Percentiles rank a stretch among this genome's conserved stretches.
These are phyloP conservation scores for Erethizon dorsatum DNA, from an alignment of 2,797 vertebrate species.

Conservation along the genomic window DNA sequence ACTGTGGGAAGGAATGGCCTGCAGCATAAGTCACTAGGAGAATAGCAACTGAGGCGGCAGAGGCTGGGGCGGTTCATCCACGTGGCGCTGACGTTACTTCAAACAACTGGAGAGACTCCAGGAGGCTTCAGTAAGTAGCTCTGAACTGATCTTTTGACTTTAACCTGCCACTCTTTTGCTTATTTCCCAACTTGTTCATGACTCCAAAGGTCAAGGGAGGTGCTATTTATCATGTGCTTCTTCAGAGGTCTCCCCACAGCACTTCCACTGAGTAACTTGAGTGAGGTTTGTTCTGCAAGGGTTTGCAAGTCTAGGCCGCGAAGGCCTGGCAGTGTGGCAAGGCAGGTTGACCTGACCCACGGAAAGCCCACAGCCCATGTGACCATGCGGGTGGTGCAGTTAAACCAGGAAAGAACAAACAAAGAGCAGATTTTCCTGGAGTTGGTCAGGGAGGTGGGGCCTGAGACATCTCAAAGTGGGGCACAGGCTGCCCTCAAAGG, in stretches of 20 bases:
- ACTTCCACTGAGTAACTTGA: not conserved
- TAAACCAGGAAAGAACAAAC: not conserved
- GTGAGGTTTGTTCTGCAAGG: not conserved
- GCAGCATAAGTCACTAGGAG: not conserved
- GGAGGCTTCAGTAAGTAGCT: not conserved
- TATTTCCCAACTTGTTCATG: not conserved
- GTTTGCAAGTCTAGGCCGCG: not conserved
- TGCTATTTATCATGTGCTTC: not conserved
- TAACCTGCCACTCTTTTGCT: not conserved
- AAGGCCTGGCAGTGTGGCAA: not conserved
- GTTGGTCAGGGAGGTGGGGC: not conserved
- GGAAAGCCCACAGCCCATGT: not conserved
- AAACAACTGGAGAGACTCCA: not conserved
- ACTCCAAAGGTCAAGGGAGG: not conserved
- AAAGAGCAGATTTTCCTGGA: accelerated
- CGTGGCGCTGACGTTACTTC: not conserved
- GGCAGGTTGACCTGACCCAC: not conserved
- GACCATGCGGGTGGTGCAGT: not conserved
- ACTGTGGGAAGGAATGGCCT: not conserved
- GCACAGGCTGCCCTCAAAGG: not conserved
- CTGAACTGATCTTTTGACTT: not conserved
- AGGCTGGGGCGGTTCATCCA: not conserved
- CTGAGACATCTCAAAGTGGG: not conserved
- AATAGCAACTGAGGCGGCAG: not conserved
- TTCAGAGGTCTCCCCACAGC: not conserved